phyloP scores from a whole-genome alignment of 2,113 vertebrate genomes.

The Silurus asotus region DNA sequence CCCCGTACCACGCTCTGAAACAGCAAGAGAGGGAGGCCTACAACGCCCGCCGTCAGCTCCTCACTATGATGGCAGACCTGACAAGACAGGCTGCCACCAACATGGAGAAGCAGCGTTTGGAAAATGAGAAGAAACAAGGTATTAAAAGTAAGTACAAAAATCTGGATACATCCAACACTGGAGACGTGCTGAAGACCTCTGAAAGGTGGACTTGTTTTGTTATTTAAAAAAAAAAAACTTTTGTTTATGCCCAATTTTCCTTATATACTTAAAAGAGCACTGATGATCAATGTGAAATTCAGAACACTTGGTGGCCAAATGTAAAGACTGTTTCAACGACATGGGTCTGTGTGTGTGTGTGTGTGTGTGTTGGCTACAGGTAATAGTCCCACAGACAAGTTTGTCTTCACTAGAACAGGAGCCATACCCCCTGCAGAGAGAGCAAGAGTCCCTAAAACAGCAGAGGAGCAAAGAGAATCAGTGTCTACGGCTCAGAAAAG shows the following conservation, averaged over 20 bases:
- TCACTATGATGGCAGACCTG: slow-evolving; percentile 69
- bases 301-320: background rate
- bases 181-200: background rate
- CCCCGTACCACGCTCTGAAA: slow-evolving; percentile 73
- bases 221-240: background rate
- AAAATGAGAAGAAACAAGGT: slow-evolving; percentile 37
- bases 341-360: slow-evolving; percentile 16
- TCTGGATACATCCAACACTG: background rate
- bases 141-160: slow-evolving; percentile 43
- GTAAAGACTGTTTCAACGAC: background rate
- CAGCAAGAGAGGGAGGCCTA: slow-evolving; percentile 67
- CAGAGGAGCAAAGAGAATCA: background rate
- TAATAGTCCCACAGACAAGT: slow-evolving; percentile 48
- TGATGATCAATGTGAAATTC: background rate
- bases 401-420: slow-evolving; percentile 48
- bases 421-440: slow-evolving; percentile 26
- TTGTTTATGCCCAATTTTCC: background rate
- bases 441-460: background rate
- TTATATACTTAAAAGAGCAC: background rate
- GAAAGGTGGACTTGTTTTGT: slow-evolving; percentile 1
- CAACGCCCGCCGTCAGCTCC: slow-evolving; percentile 65
- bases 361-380: slow-evolving; percentile 43
- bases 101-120: slow-evolving; percentile 59
- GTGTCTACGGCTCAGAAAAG: slow-evolving; percentile 13
- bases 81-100: slow-evolving; percentile 56